These are phyloP conservation scores for Atta cephalotes DNA, from an alignment of 1,140 invertebrate genomes.

Conservation along the genomic window DNA sequence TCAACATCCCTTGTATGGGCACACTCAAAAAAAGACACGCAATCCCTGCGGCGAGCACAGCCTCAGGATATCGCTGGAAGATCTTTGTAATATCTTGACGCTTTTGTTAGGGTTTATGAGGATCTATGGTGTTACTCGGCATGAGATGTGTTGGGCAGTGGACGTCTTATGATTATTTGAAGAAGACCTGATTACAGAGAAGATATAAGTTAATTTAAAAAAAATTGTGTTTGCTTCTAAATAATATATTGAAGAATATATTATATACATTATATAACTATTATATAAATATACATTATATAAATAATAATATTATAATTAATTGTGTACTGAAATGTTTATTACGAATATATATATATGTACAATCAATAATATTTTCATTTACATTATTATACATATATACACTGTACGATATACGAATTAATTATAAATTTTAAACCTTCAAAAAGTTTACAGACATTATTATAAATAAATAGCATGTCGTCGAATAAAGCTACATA, in stretches of 20 bases:
- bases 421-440: conserved; percentile 25
- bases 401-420: neutral
- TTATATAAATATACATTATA: too few species aligned
- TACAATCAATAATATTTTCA: neutral
- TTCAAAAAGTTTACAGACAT: neutral
- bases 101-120: conserved; percentile 8
- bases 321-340: neutral
- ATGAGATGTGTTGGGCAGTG: neutral
- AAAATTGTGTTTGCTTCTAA: neutral
- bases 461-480: neutral
- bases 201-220: neutral
- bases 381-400: neutral
- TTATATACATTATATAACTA: too few species aligned
- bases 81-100: conserved; percentile 54
- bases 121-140: neutral
- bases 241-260: neutral
- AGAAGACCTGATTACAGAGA: neutral
- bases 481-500: neutral
- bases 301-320: neutral
- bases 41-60: conserved; percentile 61
- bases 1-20: conserved; percentile 60
- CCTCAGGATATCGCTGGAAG: conserved; percentile 15
- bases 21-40: conserved; percentile 77
- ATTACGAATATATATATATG: neutral
- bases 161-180: conserved; percentile 25